Conservation (phyloP, 2,888 invertebrate genomes). For the Apomyelois bistriatella region DNA sequence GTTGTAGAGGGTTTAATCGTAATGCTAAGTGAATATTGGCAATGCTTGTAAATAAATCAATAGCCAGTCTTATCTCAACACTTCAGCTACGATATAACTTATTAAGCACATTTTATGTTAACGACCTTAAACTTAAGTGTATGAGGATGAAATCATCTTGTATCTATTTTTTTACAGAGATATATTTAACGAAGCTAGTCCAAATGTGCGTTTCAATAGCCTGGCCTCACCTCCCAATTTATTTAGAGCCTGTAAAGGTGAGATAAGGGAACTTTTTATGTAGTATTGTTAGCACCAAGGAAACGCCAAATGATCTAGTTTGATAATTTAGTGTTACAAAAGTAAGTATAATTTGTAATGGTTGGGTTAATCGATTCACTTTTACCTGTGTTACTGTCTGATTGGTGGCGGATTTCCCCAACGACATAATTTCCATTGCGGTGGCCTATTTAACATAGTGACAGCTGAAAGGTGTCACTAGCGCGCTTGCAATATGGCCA, state of each 20-base stretch:
- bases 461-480: no score
- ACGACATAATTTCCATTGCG: no score
- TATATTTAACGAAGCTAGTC: neutral
- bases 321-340: no score
- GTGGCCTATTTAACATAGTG: no score
- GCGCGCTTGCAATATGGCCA: no score
- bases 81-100: neutral
- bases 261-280: conserved; percentile 3
- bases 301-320: no score
- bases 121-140: neutral
- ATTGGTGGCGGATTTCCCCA: no score
- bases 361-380: no score
- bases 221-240: neutral
- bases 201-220: neutral
- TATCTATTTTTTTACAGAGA: neutral
- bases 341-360: no score
- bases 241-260: neutral
- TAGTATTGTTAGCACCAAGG: neutral
- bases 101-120: neutral
- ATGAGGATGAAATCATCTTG: neutral
- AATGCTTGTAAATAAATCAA: conserved; percentile 3
- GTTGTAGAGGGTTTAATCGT: no score
- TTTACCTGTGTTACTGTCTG: no score
- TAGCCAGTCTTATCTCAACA: neutral
- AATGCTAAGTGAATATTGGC: neutral